A percentile compares a stretch with the other conserved stretches of the same genome.
Conservation (phyloP, 1,140 invertebrate genomes). For the Hyposmocoma kahamanoa region DNA sequence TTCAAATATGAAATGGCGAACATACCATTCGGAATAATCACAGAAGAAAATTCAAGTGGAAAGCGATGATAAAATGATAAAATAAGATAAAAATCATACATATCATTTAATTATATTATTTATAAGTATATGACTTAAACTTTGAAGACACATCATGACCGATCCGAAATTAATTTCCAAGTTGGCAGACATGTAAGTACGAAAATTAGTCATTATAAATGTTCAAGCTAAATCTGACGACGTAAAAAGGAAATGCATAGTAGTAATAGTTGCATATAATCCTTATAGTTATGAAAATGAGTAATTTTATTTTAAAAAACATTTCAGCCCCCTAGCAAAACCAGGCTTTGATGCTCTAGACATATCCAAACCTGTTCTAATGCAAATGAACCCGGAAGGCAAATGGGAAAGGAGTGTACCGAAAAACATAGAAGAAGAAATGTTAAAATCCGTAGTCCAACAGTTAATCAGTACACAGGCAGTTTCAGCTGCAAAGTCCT, state of each 20-base stretch:
- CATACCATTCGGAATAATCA: neutral
- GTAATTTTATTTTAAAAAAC: neutral
- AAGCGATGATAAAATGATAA: neutral
- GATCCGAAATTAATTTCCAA: neutral
- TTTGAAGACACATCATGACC: neutral
- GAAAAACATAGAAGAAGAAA: conserved; percentile 37
- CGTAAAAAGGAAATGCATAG: neutral
- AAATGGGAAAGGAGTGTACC: conserved; percentile 52
- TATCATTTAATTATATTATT: neutral
- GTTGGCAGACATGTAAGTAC: neutral
- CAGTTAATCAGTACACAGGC: conserved; percentile 46
- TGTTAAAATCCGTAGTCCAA: conserved; percentile 37
- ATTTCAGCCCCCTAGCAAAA: conserved; percentile 36
- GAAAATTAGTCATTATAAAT: neutral
- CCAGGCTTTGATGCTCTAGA: conserved; percentile 46
- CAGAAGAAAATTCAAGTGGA: neutral
- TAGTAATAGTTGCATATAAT: neutral
- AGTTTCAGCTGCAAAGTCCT: conserved; percentile 52
- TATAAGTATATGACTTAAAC: neutral
- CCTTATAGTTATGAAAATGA: neutral
- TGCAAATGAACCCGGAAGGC: conserved; percentile 52
- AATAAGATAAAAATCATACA: too few species aligned
- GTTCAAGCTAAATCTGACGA: neutral
- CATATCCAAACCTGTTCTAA: conserved; percentile 45
- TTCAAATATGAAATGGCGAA: neutral